Conservation (phyloP, 2,797 vertebrate species). For the Sebastes alutus region DNA sequence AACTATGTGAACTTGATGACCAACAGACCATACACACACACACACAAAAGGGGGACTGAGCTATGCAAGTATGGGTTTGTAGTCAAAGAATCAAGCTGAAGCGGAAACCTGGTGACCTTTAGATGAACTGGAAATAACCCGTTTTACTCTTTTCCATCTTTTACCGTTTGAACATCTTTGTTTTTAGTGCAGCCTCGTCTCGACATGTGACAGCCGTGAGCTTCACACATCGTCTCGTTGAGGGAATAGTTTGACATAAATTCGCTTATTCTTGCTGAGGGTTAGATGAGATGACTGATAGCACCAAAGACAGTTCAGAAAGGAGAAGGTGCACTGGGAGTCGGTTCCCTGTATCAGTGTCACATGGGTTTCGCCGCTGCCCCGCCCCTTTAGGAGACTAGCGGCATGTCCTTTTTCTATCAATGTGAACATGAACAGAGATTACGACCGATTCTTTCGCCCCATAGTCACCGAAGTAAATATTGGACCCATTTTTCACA, state of each 20-base stretch:
- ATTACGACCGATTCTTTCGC: no score
- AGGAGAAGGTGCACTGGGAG: no score
- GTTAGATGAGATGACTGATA: not conserved
- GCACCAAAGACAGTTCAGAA: no score
- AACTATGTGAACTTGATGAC: constrained; percentile 38
- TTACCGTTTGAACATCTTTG: constrained; percentile 4
- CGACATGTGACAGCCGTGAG: not conserved
- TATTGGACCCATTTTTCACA: no score
- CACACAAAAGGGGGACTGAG: constrained; percentile 1
- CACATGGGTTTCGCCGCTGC: no score
- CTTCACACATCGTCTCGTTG: not conserved
- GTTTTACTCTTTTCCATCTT: constrained; percentile 5
- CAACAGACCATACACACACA: constrained; percentile 1
- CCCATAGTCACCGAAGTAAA: no score
- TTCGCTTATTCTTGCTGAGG: not conserved
- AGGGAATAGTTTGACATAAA: not conserved
- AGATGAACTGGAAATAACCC: constrained; percentile 25
- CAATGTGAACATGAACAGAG: no score
- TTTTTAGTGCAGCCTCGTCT: not conserved
- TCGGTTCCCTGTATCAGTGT: no score
- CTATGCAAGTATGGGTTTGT: not conserved
- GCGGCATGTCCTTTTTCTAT: no score
- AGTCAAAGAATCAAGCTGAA: constrained; percentile 11
- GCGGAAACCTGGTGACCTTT: constrained; percentile 8
- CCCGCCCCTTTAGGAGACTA: no score